These are phyloP conservation scores for Chironomus striatipennis DNA, from an alignment of 1,140 invertebrate genomes.

Conservation along the genomic window DNA sequence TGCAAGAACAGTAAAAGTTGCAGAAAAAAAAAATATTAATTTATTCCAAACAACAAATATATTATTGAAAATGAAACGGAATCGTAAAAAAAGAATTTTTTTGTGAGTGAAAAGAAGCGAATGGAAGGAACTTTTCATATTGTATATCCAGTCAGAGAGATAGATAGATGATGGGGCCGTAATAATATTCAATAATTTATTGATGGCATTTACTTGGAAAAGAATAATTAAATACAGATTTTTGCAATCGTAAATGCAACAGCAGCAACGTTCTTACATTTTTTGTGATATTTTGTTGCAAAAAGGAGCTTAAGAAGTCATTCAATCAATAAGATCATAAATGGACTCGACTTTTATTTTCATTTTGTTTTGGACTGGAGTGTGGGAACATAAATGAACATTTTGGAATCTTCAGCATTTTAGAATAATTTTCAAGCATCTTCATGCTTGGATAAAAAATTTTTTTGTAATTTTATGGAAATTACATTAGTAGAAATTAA, in stretches of 20 bases:
- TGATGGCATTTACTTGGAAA: conserved; percentile 22
- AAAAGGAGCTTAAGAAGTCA: too few species aligned
- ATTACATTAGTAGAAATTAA: too few species aligned
- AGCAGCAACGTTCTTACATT: not conserved
- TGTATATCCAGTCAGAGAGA: not conserved
- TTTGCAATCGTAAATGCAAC: conserved; percentile 11
- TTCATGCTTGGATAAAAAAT: too few species aligned
- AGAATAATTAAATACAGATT: conserved; percentile 20
- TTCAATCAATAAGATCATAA: too few species aligned
- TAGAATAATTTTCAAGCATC: too few species aligned
- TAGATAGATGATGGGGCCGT: not conserved
- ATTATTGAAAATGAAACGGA: conserved; percentile 16
- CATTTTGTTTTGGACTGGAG: too few species aligned
- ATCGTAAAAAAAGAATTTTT: conserved; percentile 2
- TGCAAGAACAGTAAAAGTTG: conserved; percentile 12
- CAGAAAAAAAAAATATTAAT: conserved; percentile 22
- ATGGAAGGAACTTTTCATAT: not conserved
- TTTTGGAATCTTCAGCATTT: too few species aligned
- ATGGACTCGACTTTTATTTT: too few species aligned
- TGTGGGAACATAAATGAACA: too few species aligned
- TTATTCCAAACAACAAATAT: conserved; percentile 20
- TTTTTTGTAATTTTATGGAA: too few species aligned
- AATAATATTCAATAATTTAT: conserved; percentile 24
- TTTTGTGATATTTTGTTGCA: too few species aligned
- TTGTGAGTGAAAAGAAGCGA: not conserved